Percentiles rank a stretch among this genome's conserved stretches.
Conservation (phyloP, 2,113 vertebrate genomes). For the Ptyas mucosa region DNA sequence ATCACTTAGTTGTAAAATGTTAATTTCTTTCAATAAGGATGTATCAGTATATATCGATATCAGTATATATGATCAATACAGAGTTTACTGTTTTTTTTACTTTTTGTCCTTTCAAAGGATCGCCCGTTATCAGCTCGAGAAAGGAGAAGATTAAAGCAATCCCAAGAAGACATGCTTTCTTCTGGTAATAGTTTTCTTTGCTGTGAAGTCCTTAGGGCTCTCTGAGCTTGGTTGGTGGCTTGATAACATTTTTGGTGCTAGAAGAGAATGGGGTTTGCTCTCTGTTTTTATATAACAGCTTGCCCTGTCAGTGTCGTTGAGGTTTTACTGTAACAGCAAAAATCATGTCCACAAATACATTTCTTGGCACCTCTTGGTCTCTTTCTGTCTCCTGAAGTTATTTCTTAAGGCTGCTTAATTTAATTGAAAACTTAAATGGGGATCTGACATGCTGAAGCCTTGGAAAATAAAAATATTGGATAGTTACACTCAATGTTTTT, state of each 20-base stretch:
- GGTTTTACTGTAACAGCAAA: neutral
- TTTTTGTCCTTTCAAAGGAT: slow-evolving; percentile 69
- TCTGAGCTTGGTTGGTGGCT: neutral
- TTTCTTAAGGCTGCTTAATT: neutral
- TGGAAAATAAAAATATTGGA: neutral
- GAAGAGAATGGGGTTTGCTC: neutral
- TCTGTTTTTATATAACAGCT: neutral
- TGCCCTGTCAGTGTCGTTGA: neutral
- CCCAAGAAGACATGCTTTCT: slow-evolving; percentile 71
- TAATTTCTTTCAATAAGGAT: neutral
- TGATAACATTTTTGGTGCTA: neutral
- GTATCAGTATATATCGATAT: neutral
- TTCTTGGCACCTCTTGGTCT: neutral
- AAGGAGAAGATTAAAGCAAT: slow-evolving; percentile 88
- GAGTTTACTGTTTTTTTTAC: neutral
- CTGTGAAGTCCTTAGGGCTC: neutral
- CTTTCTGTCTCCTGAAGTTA: neutral
- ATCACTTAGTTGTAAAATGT: neutral
- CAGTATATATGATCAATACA: neutral
- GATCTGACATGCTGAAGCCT: neutral
- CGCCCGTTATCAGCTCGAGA: slow-evolving; percentile 91
- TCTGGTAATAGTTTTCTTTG: slow-evolving; percentile 68
- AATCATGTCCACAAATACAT: neutral
- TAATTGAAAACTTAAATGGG: neutral
- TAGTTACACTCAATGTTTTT: neutral